Conservation (phyloP, 2,113 vertebrate genomes). For the Lepus europaeus region DNA sequence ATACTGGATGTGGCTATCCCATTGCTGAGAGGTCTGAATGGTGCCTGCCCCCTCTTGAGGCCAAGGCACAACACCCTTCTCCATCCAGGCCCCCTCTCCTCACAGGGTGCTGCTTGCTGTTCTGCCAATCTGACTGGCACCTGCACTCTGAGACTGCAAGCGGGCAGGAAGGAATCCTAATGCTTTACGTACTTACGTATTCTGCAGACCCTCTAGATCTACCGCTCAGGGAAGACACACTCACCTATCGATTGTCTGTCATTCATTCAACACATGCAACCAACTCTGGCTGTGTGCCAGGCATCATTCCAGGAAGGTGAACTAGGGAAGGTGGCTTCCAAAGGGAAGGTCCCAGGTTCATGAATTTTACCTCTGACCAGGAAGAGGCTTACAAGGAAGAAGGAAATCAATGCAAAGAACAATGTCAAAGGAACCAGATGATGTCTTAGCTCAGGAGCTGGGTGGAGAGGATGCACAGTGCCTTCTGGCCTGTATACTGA, state of each 20-base stretch:
- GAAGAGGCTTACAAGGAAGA: background rate
- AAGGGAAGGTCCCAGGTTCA: background rate
- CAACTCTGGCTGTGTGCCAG: background rate
- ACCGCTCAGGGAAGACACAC: background rate
- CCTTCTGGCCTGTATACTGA: background rate
- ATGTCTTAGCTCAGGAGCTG: background rate
- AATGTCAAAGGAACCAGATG: background rate
- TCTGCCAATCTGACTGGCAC: background rate
- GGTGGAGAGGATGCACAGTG: too few species aligned
- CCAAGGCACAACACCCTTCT: background rate
- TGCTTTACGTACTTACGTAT: background rate
- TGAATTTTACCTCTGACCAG: background rate
- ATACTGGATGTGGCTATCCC: too few species aligned
- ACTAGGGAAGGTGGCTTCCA: background rate
- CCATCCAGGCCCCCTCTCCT: background rate
- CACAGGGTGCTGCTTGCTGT: fast-evolving
- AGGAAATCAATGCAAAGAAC: background rate
- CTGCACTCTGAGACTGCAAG: background rate
- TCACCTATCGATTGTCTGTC: background rate
- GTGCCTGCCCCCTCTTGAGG: background rate
- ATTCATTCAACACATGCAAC: background rate
- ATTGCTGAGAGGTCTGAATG: too few species aligned
- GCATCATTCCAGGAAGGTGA: background rate
- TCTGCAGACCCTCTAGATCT: background rate
- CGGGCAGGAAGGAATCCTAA: background rate